A percentile compares a stretch with the other conserved stretches of the same genome.
phyloP scores from a whole-genome alignment of 2,888 invertebrate genomes.

The Agrotis puta region DNA sequence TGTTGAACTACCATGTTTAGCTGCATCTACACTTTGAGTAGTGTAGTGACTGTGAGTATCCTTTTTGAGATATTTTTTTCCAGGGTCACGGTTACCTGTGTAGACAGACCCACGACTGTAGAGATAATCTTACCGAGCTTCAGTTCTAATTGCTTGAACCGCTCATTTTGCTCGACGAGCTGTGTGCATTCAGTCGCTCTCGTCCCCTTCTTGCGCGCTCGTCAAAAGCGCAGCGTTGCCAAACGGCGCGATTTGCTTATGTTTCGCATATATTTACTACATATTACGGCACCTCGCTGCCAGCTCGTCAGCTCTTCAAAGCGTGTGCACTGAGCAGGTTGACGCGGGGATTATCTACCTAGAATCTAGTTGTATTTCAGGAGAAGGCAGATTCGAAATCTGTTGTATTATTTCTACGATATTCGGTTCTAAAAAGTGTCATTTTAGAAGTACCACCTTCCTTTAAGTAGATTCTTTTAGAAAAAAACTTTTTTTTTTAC shows the following conservation, averaged over 20 bases:
- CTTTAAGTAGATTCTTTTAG: too few species aligned
- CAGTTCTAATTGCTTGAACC: not conserved
- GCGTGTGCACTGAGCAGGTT: not conserved
- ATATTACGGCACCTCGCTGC: constrained; percentile 31
- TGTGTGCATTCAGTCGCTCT: constrained; percentile 2
- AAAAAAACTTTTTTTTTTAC: too few species aligned
- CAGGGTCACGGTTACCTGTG: too few species aligned
- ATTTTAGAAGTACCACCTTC: not conserved
- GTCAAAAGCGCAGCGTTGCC: constrained; percentile 25
- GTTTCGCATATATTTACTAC: constrained; percentile 44
- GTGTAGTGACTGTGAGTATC: not conserved
- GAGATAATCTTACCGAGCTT: not conserved
- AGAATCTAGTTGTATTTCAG: not conserved
- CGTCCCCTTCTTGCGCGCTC: constrained; percentile 12
- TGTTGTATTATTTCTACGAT: not conserved
- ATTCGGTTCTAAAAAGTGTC: not conserved
- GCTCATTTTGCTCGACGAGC: too few species aligned
- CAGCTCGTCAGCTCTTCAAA: constrained; percentile 29
- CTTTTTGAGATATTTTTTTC: too few species aligned
- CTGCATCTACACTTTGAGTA: not conserved
- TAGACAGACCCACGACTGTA: too few species aligned
- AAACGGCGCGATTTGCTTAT: constrained; percentile 52
- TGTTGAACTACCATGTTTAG: not conserved
- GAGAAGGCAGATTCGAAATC: too few species aligned
- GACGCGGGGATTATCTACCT: not conserved